Evolutionary conservation across 2,113 vertebrate species (phyloP).

Genomic region (Hippoglossus stenolepis): DNA sequence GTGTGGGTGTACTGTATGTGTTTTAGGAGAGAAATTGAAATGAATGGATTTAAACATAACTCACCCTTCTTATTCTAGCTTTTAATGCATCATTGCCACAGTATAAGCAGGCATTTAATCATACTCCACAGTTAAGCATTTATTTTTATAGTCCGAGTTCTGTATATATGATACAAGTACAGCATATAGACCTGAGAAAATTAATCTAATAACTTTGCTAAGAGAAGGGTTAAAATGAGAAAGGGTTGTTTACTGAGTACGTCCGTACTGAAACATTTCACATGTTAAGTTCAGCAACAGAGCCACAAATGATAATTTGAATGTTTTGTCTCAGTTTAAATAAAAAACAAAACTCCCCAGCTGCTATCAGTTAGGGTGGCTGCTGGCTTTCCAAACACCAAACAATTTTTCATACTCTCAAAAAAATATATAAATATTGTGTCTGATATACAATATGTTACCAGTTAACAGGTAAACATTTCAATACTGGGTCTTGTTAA

Average conservation of each 20-base stretch:
- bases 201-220: neutral
- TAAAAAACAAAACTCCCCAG: conserved; percentile 24
- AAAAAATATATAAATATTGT: conserved; percentile 47
- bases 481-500: conserved; percentile 15
- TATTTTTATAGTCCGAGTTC: neutral
- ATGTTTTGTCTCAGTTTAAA: conserved; percentile 36
- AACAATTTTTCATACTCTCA: conserved; percentile 44
- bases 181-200: neutral
- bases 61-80: neutral
- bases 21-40: neutral
- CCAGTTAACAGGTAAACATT: conserved; percentile 43
- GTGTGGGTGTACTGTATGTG: neutral
- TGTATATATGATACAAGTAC: neutral
- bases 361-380: conserved; percentile 26
- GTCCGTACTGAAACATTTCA: neutral
- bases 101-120: neutral
- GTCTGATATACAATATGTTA: conserved; percentile 43
- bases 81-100: neutral
- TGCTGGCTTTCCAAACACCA: conserved; percentile 38
- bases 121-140: neutral
- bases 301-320: conserved; percentile 16
- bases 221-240: neutral
- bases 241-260: no score
- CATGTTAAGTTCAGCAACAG: conserved; percentile 3
- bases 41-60: neutral